Percentiles rank a stretch among this genome's conserved stretches.
Conservation (phyloP, 2,888 invertebrate genomes). For the Perizoma flavofasciatum region DNA sequence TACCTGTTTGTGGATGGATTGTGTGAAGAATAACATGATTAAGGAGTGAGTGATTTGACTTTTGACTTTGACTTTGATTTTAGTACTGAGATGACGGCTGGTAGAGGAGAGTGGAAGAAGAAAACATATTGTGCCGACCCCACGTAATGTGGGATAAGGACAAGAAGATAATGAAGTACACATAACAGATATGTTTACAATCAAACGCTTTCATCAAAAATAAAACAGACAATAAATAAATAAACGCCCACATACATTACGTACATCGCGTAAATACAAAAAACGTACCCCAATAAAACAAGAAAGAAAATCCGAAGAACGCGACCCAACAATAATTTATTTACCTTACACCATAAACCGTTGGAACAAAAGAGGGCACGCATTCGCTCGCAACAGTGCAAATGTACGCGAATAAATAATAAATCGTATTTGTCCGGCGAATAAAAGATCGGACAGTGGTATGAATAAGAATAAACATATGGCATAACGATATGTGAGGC, state of each 20-base stretch:
- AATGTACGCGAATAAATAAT: conserved; percentile 57
- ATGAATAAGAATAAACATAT: conserved; percentile 57
- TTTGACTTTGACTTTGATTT: too few species aligned
- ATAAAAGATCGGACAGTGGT: conserved; percentile 49
- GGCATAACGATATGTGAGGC: conserved; percentile 52
- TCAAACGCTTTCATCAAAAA: conserved; percentile 36
- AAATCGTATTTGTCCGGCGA: conserved; percentile 49
- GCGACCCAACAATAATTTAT: conserved; percentile 44
- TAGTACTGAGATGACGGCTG: too few species aligned
- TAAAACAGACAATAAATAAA: conserved; percentile 36
- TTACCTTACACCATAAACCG: conserved; percentile 44
- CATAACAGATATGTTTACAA: conserved; percentile 6
- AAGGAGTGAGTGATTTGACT: too few species aligned
- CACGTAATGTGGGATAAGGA: too few species aligned
- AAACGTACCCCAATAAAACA: conserved; percentile 43
- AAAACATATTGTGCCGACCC: too few species aligned
- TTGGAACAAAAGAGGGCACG: conserved; percentile 41
- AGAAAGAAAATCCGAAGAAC: conserved; percentile 43
- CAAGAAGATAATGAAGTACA: too few species aligned
- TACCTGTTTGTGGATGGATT: too few species aligned
- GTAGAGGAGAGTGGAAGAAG: too few species aligned
- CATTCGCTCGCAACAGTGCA: conserved; percentile 51
- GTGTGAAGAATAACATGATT: too few species aligned
- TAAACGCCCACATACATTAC: conserved; percentile 31
- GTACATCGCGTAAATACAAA: conserved; percentile 40